Percentiles rank a stretch among this genome's conserved stretches.
Evolutionary conservation across 2,888 invertebrate genomes (phyloP).

Genomic region (Drosophila tripunctata): DNA sequence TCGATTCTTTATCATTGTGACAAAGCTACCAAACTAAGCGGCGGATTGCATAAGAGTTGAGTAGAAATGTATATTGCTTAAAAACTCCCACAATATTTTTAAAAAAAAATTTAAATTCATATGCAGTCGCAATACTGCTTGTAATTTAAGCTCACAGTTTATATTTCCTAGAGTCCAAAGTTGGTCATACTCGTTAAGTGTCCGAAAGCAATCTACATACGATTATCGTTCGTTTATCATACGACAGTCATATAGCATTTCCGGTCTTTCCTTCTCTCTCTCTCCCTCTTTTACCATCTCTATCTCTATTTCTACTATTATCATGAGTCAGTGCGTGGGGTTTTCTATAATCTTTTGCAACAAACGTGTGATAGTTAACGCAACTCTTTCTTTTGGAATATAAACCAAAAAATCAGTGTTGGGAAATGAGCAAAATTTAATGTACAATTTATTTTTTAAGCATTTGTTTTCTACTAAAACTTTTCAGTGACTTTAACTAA

Average conservation of each 20-base stretch:
- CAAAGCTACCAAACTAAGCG: background rate
- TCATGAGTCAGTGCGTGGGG: slow-evolving; percentile 32
- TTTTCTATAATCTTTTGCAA: slow-evolving; percentile 3
- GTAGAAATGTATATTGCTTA: background rate
- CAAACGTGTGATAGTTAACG: slow-evolving; percentile 26
- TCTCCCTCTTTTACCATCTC: background rate
- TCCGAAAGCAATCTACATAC: slow-evolving; percentile 33
- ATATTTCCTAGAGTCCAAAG: slow-evolving; percentile 55
- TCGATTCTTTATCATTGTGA: background rate
- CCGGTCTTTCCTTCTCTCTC: slow-evolving; percentile 34
- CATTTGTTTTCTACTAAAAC: no score
- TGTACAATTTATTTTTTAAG: background rate
- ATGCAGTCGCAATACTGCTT: slow-evolving; percentile 13
- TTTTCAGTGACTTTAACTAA: background rate
- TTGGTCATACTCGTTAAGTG: slow-evolving; percentile 39
- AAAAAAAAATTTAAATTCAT: no score
- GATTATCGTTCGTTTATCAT: slow-evolving; percentile 48
- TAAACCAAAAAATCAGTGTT: background rate
- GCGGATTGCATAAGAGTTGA: background rate
- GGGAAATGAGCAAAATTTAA: background rate
- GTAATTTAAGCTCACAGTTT: slow-evolving; percentile 40
- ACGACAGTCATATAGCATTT: slow-evolving; percentile 47
- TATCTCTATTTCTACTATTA: background rate
- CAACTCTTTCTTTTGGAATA: background rate
- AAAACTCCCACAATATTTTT: slow-evolving; percentile 21